A percentile compares a stretch with the other conserved stretches of the same genome.
Conservation (phyloP, 1,140 invertebrate species). For the Drosophila yakuba region DNA sequence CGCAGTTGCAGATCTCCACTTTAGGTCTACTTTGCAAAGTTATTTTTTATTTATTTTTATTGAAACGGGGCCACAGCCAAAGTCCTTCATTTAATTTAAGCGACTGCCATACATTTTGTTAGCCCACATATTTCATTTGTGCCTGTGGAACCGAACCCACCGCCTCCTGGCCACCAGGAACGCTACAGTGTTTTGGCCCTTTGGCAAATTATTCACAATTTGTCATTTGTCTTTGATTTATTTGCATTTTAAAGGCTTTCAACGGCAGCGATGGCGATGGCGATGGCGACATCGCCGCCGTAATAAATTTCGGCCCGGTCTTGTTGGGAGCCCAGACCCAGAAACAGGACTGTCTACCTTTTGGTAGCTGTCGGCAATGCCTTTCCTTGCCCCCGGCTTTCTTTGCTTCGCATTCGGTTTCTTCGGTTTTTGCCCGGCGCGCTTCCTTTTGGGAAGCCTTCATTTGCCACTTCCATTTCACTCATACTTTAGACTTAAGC, state of each 20-base stretch:
- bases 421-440: conserved; percentile 1
- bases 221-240: conserved; percentile 84
- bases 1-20: conserved; percentile 9
- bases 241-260: conserved; percentile 84
- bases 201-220: conserved; percentile 83
- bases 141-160: background rate
- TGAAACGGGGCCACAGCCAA: conserved; percentile 27
- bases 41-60: conserved; percentile 37
- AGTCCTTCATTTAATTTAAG: conserved; percentile 82
- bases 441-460: conserved; percentile 22
- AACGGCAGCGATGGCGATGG: conserved; percentile 51
- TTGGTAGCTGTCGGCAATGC: conserved; percentile 73
- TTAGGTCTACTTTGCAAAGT: conserved; percentile 18
- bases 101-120: conserved; percentile 77
- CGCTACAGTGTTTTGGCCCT: conserved; percentile 57
- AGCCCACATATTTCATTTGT: conserved; percentile 74
- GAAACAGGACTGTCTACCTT: conserved; percentile 68
- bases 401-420: background rate
- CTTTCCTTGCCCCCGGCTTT: conserved; percentile 4
- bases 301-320: conserved; percentile 70
- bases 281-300: conserved; percentile 70
- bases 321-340: conserved; percentile 35
- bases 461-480: conserved; percentile 2
- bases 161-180: background rate
- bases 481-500: conserved; percentile 74